These are phyloP conservation scores for Dendrocopos noguchii DNA, from an alignment of 2,113 vertebrate genomes.

Conservation along the genomic window DNA sequence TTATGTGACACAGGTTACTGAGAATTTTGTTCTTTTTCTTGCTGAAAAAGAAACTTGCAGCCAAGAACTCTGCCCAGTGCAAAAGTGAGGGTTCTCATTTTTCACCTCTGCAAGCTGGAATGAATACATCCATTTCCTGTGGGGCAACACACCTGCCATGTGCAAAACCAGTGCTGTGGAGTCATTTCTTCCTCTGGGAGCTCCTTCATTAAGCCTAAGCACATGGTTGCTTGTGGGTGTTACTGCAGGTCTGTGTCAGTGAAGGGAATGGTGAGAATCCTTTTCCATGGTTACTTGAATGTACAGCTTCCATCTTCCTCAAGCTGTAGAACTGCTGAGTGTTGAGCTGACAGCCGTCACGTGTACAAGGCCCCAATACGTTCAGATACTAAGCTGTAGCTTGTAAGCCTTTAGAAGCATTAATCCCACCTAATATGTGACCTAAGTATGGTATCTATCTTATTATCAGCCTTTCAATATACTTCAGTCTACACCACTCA, in stretches of 20 bases:
- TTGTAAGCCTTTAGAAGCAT: slow-evolving; percentile 25
- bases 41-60: not conserved
- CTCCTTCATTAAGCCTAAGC: not conserved
- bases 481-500: not conserved
- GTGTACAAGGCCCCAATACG: not conserved
- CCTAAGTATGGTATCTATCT: slow-evolving; percentile 54
- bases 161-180: not conserved
- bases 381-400: slow-evolving; percentile 46
- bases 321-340: not conserved
- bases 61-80: not conserved
- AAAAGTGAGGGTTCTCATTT: not conserved
- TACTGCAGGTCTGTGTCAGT: not conserved
- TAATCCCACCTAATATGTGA: slow-evolving; percentile 43
- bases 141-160: not conserved
- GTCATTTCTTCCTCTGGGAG: not conserved
- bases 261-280: not conserved
- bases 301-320: not conserved
- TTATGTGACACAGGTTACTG: fast-evolving
- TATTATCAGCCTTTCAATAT: slow-evolving; percentile 6
- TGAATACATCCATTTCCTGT: fast-evolving
- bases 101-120: not conserved
- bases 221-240: not conserved
- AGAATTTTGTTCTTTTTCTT: not conserved
- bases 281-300: not conserved
- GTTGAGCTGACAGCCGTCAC: not conserved